Evolutionary conservation across 2,113 vertebrate species (phyloP), one percentile per base, ranked within the genome.

Genomic region (Rallus limicola): DNA sequence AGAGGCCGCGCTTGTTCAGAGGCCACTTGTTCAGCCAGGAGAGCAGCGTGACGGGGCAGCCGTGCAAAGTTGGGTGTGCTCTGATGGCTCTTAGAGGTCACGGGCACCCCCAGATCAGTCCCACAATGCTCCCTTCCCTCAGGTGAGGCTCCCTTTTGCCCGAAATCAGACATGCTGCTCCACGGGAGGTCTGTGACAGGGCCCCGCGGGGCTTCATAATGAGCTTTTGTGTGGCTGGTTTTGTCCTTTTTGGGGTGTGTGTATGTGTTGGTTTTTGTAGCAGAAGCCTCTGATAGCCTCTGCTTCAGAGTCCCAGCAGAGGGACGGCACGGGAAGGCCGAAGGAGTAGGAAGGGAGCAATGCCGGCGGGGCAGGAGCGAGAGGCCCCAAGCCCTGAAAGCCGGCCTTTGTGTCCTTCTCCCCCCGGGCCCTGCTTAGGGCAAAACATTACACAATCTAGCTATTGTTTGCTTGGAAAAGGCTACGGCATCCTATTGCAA

Each of bases 401-500:
- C 97, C 16, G 2, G 38, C 74, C 98, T 99, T 98, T 98, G 98
- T 99, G 97, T 98, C 92, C 75, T 87, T 97, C 87, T 71, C 93
- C 93, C 86, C 77, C 89, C 4, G 33, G 75, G 97, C 97, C 98
- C 97, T 97, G 97, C 98, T 97, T 91, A 34, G 98, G 98, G 98
- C 98, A 98, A 94, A 88, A 97, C 97, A 93, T 97, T 93, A 97
- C 97, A 99, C 98, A 99, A 98, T 98, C 97, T 83, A 71, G 44
- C 97, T 97, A 98, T 99, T 99, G 98, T 99, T 98, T 98, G 97
- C 97, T 98, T 97, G 98, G 93, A 92, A 68, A 97, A 95, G 95
- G 96, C 97, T 72, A 71, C 10, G 20, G 98, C 98, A 98, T 99
- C 98, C 98, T 98, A 98, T 98, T 99, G 99, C 98, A 98, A 98